A percentile compares a stretch with the other conserved stretches of the same genome.
These are phyloP conservation scores for Colossoma macropomum DNA, from an alignment of 2,113 vertebrate species.

Conservation along the genomic window DNA sequence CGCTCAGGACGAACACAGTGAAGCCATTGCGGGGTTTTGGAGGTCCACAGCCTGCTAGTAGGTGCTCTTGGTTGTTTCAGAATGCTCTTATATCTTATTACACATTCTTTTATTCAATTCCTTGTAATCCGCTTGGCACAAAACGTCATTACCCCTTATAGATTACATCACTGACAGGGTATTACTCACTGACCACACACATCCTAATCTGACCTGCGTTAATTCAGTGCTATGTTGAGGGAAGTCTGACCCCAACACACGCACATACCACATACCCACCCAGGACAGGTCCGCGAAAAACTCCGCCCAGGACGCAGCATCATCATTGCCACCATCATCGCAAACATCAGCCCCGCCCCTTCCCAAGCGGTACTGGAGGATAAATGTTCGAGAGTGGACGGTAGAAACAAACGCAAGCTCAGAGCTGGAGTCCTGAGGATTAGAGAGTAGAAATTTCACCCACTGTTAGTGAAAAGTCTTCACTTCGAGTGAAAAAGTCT, in stretches of 20 bases:
- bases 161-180: not conserved
- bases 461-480: not conserved
- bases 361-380: not conserved
- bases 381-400: not conserved
- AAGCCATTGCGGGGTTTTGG: too few relatives aligned
- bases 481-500: not conserved
- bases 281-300: not conserved
- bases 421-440: not conserved
- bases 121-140: too few relatives aligned
- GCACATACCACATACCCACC: not conserved
- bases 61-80: not conserved
- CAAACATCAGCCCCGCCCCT: not conserved
- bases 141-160: not conserved
- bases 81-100: not conserved
- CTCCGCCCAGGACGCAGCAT: slow-evolving; percentile 10
- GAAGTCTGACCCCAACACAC: not conserved
- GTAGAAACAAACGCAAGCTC: not conserved
- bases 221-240: not conserved
- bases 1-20: too few relatives aligned
- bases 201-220: not conserved
- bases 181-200: not conserved
- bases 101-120: not conserved
- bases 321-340: not conserved
- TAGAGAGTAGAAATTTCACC: not conserved
- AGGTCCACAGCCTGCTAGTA: too few relatives aligned